Percentiles rank a stretch among this genome's conserved stretches.
These are phyloP conservation scores for Asteroscopus sphinx DNA, from an alignment of 2,888 invertebrate genomes.

Conservation along the genomic window DNA sequence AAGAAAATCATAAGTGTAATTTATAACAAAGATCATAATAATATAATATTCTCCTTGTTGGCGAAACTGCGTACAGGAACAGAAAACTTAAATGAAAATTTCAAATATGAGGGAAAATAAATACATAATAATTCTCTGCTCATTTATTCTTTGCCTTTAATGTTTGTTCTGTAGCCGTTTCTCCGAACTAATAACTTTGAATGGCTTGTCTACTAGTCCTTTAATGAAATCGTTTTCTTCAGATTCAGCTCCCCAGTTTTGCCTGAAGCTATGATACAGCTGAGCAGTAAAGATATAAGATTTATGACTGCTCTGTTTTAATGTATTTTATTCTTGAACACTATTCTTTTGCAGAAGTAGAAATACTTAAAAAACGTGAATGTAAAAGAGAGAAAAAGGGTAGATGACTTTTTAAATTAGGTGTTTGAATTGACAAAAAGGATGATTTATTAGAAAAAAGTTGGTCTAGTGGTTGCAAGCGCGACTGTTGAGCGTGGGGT, in stretches of 20 bases:
- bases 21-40: too few species aligned
- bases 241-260: constrained; percentile 14
- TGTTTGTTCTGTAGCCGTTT: constrained; percentile 9
- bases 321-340: constrained; percentile 24
- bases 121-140: not conserved
- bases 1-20: too few species aligned
- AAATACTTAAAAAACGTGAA: not conserved
- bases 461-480: too few species aligned
- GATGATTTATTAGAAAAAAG: too few species aligned
- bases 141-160: constrained; percentile 1
- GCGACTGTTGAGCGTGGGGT: too few species aligned
- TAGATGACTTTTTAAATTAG: too few species aligned
- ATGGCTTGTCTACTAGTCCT: constrained; percentile 23
- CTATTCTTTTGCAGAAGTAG: constrained; percentile 7
- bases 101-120: not conserved
- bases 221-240: constrained; percentile 35
- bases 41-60: not conserved
- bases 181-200: constrained; percentile 28
- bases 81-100: not conserved
- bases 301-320: constrained; percentile 36
- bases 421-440: too few species aligned
- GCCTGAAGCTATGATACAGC: constrained; percentile 32
- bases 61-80: not conserved
- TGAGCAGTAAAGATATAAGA: constrained; percentile 28
- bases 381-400: too few species aligned